phyloP scores from a whole-genome alignment of 2,797 vertebrate genomes.

The Falco novaeseelandiae region DNA sequence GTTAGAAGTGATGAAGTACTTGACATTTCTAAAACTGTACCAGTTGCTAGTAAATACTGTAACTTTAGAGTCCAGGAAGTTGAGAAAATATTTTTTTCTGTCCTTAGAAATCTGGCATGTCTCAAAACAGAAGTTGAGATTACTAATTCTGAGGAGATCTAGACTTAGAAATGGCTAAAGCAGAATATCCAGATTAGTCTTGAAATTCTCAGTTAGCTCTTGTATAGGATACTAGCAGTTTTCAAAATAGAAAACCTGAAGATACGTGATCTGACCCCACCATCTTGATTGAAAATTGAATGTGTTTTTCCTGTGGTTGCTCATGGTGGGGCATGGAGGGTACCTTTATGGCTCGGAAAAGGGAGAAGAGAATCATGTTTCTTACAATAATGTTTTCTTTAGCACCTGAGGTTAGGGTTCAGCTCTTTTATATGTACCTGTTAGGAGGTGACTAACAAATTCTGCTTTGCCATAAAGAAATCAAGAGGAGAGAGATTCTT shows the following conservation, averaged over 20 bases:
- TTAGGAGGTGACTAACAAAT: background rate
- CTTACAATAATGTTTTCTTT: background rate
- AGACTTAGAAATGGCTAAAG: background rate
- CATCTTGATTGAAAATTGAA: too few relatives aligned
- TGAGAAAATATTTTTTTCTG: background rate
- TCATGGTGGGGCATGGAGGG: fast-evolving
- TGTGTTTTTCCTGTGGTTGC: background rate
- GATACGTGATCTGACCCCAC: background rate
- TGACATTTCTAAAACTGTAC: background rate
- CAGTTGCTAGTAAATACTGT: background rate
- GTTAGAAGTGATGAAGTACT: background rate
- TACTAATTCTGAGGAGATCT: background rate
- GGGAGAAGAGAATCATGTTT: fast-evolving
- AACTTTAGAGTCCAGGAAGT: background rate
- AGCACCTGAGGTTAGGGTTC: background rate
- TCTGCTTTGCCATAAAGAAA: background rate
- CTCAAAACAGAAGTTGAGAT: background rate
- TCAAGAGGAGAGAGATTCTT: background rate
- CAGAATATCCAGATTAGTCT: background rate
- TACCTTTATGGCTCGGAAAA: background rate
- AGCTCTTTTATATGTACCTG: background rate
- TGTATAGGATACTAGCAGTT: background rate
- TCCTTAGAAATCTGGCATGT: background rate
- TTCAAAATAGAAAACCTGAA: background rate
- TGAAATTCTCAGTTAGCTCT: background rate